Conservation (phyloP, 2,888 invertebrate genomes). For the Pyrrhosoma nymphula region DNA sequence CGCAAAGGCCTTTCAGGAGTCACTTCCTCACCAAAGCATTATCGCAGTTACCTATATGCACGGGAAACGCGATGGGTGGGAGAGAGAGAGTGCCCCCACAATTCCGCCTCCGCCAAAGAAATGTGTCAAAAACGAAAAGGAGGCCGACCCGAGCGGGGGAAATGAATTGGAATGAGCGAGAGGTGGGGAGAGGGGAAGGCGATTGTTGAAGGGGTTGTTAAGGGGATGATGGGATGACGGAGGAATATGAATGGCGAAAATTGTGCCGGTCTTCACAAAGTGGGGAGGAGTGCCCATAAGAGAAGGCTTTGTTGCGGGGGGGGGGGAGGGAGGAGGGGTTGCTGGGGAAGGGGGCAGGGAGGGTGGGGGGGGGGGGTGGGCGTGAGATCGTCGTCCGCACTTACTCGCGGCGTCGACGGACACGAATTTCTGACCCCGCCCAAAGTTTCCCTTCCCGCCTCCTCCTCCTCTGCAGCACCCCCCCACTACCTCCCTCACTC, state of each 20-base stretch:
- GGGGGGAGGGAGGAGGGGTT: not conserved
- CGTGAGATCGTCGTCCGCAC: not conserved
- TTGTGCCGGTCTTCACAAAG: not conserved
- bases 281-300: no score
- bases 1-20: not conserved
- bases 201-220: not conserved
- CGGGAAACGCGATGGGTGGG: no score
- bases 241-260: not conserved
- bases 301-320: not conserved
- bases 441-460: not conserved
- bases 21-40: no score
- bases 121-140: not conserved
- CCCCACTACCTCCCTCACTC: not conserved
- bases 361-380: no score
- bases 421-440: constrained; percentile 59
- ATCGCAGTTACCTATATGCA: no score
- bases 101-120: no score
- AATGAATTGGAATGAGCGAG: not conserved
- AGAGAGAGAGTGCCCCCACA: no score
- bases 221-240: not conserved
- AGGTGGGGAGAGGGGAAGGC: not conserved
- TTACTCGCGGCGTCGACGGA: not conserved
- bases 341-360: not conserved
- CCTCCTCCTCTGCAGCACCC: not conserved
- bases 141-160: not conserved